Evolutionary conservation across 2,113 vertebrate species (phyloP).

Genomic region (Lates calcarifer): DNA sequence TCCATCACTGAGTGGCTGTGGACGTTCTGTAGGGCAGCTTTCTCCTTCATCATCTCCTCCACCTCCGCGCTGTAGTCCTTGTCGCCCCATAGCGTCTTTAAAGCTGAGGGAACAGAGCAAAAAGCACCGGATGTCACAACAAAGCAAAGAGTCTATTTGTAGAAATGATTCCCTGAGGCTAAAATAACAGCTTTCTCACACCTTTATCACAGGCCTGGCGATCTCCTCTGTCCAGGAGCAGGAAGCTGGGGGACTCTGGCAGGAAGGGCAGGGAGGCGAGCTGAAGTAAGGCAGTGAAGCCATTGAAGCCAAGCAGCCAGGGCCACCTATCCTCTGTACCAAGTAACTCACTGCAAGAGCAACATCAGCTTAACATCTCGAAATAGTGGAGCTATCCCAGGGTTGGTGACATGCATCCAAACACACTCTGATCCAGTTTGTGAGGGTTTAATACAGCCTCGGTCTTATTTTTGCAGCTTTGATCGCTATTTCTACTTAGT

Average conservation of each 20-base stretch:
- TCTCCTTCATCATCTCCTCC: conserved; percentile 87
- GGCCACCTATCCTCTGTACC: conserved; percentile 85
- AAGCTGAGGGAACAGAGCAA: conserved; percentile 71
- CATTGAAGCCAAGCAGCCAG: conserved; percentile 83
- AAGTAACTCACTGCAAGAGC: conserved; percentile 84
- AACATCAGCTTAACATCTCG: conserved; percentile 27
- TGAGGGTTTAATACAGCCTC: not conserved
- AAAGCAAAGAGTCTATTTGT: no score
- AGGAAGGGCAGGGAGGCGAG: conserved; percentile 85
- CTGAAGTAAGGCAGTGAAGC: conserved; percentile 81
- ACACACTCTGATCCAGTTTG: not conserved
- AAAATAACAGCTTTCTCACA: conserved; percentile 48
- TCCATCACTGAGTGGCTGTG: conserved; percentile 75
- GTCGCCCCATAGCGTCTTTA: conserved; percentile 84
- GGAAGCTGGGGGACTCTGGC: conserved; percentile 89
- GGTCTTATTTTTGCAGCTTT: not conserved
- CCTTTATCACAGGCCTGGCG: conserved; percentile 84
- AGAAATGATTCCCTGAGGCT: not conserved
- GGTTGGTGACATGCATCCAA: not conserved
- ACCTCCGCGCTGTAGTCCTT: conserved; percentile 81
- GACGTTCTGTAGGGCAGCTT: conserved; percentile 72
- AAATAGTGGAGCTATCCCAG: not conserved
- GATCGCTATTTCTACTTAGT: not conserved
- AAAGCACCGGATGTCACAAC: not conserved
- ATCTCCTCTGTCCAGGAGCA: conserved; percentile 86